Evolutionary conservation across 2,113 vertebrate genomes (phyloP), one percentile per base, ranked within the genome.

Genomic region (Dromas ardeola): DNA sequence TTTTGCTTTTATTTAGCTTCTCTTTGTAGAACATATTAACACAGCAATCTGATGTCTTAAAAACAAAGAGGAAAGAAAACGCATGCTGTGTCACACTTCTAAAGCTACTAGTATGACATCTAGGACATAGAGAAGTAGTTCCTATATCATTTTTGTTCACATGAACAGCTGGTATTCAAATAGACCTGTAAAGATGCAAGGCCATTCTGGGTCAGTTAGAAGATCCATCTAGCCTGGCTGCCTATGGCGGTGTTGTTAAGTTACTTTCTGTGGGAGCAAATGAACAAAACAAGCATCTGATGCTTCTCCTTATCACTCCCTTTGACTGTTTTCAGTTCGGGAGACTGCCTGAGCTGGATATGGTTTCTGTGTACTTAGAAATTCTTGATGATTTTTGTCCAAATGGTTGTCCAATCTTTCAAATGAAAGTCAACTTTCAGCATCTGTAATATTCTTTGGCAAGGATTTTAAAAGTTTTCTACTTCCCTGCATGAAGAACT

Each of bases 31-130:
- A 7, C 3, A 7, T 50, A 47, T 56, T 91, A 62, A 77, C 18
- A 69, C 16, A 47, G 23, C 79, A 90, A 77, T 19, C 20, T 80
- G 13, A 43, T 71, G 21, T 77, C 26, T 86, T 87, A 76, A 79
- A 88, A 82, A 77, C 27, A 61, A 63, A 42, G 11, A 45, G 47
- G 25, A 79, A 55, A 81, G 52, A 82, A 89, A 86, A 56, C 10
- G 13, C 7, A 11, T 2, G 1, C 38, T 29, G 10, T 81, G 17
- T 71, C 0, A 0, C 23, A 49, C 7, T 6, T 72, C 40, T 80
- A 10, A 78, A 74, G 17, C 22, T 11, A 34, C 15, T 40, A 59
- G 15, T 59, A 43, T 38, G 49, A 69, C 36, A 58, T 73, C 21
- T 53, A 38, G 27, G 36, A 11, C 6, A 1, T 25, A 81, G 53